A percentile compares a stretch with the other conserved stretches of the same genome.
Conservation (phyloP, 2,888 invertebrate genomes). For the Eupithecia pulchellata region DNA sequence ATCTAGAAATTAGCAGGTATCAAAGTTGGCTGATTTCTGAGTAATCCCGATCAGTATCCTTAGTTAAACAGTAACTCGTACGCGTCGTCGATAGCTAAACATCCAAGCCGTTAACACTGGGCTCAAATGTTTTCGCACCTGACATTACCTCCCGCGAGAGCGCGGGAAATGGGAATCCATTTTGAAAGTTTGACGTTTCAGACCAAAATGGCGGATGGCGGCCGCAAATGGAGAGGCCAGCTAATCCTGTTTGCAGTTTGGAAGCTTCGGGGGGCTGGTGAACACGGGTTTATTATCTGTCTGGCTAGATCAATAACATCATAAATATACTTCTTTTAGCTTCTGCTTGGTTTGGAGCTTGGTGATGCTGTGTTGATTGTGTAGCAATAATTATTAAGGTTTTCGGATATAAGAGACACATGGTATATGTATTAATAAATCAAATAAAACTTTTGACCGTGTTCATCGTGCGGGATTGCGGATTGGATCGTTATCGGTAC, state of each 20-base stretch:
- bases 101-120: not conserved
- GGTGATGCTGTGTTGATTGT: no score
- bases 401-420: no score
- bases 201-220: slow-evolving; percentile 72
- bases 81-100: not conserved
- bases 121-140: not conserved
- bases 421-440: no score
- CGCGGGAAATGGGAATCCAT: slow-evolving; percentile 75
- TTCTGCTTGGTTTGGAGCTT: no score
- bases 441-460: no score
- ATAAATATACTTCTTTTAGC: not conserved
- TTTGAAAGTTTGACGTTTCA: slow-evolving; percentile 79
- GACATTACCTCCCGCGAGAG: slow-evolving; percentile 45
- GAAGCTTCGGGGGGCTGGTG: slow-evolving; percentile 49
- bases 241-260: slow-evolving; percentile 71
- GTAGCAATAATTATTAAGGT: no score
- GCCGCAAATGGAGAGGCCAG: slow-evolving; percentile 65
- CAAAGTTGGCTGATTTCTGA: no score
- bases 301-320: not conserved
- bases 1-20: no score
- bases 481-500: no score
- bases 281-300: not conserved
- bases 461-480: no score
- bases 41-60: no score
- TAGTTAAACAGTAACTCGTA: no score